A percentile compares a stretch with the other conserved stretches of the same genome.
Conservation (phyloP, 92 coral and sea anemone genomes). For the Paragorgia papillata region DNA sequence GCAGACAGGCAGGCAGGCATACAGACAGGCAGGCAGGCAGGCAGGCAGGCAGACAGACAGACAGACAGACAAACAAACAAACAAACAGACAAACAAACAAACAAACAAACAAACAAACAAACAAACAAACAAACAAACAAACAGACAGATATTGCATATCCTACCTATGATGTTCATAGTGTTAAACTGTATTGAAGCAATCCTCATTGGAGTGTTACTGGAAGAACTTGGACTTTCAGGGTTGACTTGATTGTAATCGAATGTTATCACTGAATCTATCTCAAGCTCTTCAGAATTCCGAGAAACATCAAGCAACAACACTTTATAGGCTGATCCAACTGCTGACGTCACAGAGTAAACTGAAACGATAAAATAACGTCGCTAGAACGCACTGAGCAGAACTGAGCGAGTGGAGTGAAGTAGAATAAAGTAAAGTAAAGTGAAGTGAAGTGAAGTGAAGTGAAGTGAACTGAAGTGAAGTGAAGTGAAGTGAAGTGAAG, state of each 20-base stretch:
- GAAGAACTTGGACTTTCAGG: conserved; percentile 79
- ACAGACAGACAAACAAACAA: background rate
- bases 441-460: too few relatives aligned
- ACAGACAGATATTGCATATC: too few relatives aligned
- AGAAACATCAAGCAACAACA: conserved; percentile 25
- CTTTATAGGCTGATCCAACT: conserved; percentile 1
- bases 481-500: background rate
- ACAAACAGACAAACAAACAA: background rate
- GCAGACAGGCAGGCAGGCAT: background rate
- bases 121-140: background rate
- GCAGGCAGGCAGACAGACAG: too few relatives aligned
- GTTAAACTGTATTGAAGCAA: conserved; percentile 87
- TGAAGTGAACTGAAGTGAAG: background rate
- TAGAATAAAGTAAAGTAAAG: too few relatives aligned
- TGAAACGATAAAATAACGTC: background rate
- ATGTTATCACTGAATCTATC: conserved; percentile 73
- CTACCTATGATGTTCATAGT: conserved; percentile 83
- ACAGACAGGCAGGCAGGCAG: too few relatives aligned
- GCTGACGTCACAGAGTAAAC: conserved; percentile 6
- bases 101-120: background rate
- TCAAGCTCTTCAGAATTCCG: conserved; percentile 30
- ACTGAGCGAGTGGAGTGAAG: too few relatives aligned
- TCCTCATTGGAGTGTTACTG: conserved; percentile 57
- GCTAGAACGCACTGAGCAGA: background rate
- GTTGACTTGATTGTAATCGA: conserved; percentile 79